Evolutionary conservation across 2,888 invertebrate species (phyloP).

Genomic region (Conops quadrifasciatus): DNA sequence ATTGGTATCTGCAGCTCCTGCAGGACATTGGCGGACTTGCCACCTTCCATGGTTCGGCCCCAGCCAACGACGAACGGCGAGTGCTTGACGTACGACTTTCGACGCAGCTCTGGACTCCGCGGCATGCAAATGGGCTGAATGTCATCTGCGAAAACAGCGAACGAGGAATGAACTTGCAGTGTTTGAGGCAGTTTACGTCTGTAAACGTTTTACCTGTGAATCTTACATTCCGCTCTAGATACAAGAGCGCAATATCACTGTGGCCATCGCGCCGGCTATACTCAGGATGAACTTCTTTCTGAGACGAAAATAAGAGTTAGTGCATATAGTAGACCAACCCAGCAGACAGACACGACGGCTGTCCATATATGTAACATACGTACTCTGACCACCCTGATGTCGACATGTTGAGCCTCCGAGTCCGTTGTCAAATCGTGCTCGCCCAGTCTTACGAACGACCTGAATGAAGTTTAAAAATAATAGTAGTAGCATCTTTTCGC

Average conservation of each 20-base stretch:
- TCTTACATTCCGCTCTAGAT: conserved; percentile 68
- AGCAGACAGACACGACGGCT: background rate
- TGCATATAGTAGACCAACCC: background rate
- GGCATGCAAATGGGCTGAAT: conserved; percentile 83
- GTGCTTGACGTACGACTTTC: conserved; percentile 68
- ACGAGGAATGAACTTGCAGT: background rate
- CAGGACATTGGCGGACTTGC: conserved; percentile 72
- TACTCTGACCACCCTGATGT: conserved; percentile 69
- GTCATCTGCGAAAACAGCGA: conserved; percentile 65
- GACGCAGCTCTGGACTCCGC: conserved; percentile 66
- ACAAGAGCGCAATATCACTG: conserved; percentile 83
- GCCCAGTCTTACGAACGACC: conserved; percentile 73
- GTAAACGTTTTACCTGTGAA: conserved; percentile 68
- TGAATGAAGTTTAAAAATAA: conserved; percentile 33
- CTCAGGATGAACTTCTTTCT: conserved; percentile 53
- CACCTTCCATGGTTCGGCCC: conserved; percentile 66
- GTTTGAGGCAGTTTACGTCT: background rate
- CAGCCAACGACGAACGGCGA: conserved; percentile 78
- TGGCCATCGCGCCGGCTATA: conserved; percentile 66
- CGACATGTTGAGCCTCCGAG: conserved; percentile 69
- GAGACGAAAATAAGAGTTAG: background rate
- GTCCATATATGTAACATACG: conserved; percentile 40
- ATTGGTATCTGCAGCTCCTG: conserved; percentile 79
- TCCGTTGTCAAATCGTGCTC: conserved; percentile 77
- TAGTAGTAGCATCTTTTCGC: background rate